Evolutionary conservation across 2,888 invertebrate genomes (phyloP).

Genomic region (Sminthurides aquaticus): DNA sequence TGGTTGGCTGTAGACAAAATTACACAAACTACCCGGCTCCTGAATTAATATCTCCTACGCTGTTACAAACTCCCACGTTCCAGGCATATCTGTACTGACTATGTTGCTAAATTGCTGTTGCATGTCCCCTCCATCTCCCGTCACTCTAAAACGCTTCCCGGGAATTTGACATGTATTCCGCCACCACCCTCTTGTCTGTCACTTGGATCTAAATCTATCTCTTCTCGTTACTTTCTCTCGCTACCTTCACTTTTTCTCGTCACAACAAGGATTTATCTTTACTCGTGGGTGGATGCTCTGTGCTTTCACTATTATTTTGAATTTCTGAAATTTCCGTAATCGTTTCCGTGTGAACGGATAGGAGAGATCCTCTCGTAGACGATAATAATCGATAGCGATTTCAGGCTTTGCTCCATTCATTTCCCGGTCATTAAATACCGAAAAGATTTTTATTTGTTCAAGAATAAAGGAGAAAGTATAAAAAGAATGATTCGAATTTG

Average conservation of each 20-base stretch:
- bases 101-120: neutral
- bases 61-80: neutral
- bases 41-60: neutral
- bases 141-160: neutral
- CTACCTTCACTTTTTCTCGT: too few species aligned
- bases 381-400: neutral
- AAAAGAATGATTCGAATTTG: neutral
- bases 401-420: neutral
- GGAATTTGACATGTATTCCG: neutral
- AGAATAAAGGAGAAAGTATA: too few species aligned
- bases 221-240: too few species aligned
- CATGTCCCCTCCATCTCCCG: neutral
- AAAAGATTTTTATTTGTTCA: neutral
- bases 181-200: too few species aligned
- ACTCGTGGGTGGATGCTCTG: too few species aligned
- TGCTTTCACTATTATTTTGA: too few species aligned
- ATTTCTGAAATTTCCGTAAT: too few species aligned
- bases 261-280: too few species aligned
- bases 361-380: neutral
- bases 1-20: too few species aligned
- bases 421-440: neutral
- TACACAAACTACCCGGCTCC: neutral
- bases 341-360: too few species aligned
- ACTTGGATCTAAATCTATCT: too few species aligned
- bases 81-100: neutral